These are phyloP conservation scores for Patagioenas fasciata DNA, from an alignment of 2,113 vertebrate genomes.

Conservation along the genomic window DNA sequence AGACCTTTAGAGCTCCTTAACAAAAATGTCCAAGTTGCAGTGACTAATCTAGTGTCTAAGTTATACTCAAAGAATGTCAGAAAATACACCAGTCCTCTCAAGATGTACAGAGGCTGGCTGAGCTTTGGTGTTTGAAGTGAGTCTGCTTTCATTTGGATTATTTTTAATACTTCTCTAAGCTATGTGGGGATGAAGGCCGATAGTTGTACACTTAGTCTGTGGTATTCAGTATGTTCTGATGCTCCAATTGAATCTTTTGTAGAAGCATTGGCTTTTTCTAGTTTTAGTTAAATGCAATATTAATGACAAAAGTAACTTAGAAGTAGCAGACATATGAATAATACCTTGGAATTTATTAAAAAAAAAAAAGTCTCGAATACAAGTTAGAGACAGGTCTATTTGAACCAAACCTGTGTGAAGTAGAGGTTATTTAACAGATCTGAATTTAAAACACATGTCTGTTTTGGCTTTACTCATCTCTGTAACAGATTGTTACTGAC, in stretches of 20 bases:
- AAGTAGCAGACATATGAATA: not conserved
- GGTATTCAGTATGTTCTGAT: not conserved
- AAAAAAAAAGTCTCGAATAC: not conserved
- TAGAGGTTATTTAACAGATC: not conserved
- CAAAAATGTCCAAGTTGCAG: not conserved
- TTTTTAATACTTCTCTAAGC: not conserved
- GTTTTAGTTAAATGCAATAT: not conserved
- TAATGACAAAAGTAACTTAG: not conserved
- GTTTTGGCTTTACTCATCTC: not conserved
- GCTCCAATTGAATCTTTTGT: not conserved
- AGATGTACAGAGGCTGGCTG: not conserved
- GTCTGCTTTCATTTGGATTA: not conserved
- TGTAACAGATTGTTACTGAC: not conserved
- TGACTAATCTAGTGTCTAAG: not conserved
- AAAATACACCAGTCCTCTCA: not conserved
- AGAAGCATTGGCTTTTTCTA: not conserved
- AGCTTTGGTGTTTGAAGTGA: not conserved
- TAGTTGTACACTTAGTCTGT: not conserved
- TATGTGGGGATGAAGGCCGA: not conserved
- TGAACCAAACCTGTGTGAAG: not conserved
- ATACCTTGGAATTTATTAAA: not conserved
- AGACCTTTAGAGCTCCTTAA: not conserved
- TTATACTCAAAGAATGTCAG: not conserved
- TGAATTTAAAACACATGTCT: not conserved
- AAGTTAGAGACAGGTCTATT: not conserved